These are phyloP conservation scores for Teleogryllus occipitalis DNA, from an alignment of 1,140 invertebrate genomes.

Conservation along the genomic window DNA sequence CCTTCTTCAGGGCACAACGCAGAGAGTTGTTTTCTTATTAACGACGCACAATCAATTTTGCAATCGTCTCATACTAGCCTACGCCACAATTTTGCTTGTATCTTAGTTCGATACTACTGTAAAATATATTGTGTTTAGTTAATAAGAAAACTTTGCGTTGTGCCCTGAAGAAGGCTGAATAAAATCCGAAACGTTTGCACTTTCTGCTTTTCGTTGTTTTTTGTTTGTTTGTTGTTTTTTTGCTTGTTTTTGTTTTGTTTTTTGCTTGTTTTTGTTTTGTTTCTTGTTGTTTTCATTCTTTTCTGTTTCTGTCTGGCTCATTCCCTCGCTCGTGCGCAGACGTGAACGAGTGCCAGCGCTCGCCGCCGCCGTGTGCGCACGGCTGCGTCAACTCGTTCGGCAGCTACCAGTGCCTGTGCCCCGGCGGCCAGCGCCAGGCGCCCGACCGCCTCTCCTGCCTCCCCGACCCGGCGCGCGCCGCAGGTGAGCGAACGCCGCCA, in stretches of 20 bases:
- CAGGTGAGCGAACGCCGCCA: no score
- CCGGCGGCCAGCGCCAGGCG: neutral
- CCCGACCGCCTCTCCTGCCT: neutral
- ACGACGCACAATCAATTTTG: neutral
- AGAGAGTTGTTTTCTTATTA: neutral
- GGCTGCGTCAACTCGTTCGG: constrained; percentile 12
- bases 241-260: neutral
- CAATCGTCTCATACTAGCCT: no score
- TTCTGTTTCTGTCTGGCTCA: neutral
- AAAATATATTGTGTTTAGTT: neutral
- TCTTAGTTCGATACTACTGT: no score
- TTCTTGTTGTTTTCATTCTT: neutral
- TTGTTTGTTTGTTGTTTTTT: neutral
- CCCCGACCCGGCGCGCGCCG: neutral
- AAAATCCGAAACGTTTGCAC: neutral
- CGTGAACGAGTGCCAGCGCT: constrained; percentile 12
- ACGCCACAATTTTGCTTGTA: no score
- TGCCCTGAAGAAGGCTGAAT: neutral
- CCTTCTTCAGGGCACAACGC: neutral
- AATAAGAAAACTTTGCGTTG: neutral
- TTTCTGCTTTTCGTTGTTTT: neutral
- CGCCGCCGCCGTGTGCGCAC: neutral
- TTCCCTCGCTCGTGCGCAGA: neutral
- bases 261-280: neutral
- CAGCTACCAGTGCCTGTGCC: constrained; percentile 18